phyloP scores from a whole-genome alignment of 2,113 vertebrate genomes.

The Tachycineta bicolor region DNA sequence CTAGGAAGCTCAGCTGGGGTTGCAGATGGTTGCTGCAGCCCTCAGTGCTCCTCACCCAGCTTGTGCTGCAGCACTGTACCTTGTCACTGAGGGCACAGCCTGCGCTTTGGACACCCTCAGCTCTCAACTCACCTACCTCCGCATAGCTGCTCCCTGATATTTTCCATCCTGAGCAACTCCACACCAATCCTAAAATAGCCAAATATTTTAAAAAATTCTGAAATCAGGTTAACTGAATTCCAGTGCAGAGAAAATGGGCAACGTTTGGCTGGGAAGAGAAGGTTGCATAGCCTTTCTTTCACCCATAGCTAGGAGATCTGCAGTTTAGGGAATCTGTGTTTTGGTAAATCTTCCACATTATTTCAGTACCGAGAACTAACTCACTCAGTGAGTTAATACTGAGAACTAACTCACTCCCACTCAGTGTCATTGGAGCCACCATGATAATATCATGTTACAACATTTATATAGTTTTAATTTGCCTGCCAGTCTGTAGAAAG shows the following conservation, averaged over 20 bases:
- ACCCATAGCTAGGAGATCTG: neutral
- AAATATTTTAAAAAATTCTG: neutral
- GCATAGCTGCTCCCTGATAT: fast-evolving
- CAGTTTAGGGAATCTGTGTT: neutral
- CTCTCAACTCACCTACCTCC: neutral
- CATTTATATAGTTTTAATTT: neutral
- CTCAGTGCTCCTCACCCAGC: neutral
- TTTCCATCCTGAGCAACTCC: neutral
- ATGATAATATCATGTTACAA: neutral
- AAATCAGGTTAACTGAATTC: neutral
- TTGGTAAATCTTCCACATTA: neutral
- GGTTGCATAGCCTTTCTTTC: neutral
- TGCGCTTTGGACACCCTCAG: fast-evolving
- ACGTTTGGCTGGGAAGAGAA: neutral
- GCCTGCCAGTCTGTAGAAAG: neutral
- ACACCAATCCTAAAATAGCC: neutral
- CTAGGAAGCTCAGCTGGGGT: neutral
- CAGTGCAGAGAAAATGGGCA: neutral
- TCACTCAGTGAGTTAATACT: neutral
- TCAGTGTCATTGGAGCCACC: neutral
- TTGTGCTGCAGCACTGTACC: neutral
- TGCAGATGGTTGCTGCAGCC: neutral
- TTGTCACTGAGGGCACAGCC: fast-evolving
- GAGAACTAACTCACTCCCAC: neutral
- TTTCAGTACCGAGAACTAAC: neutral